Percentiles rank a stretch among this genome's conserved stretches.
phyloP scores from a whole-genome alignment of 2,113 vertebrate genomes.

The Artemisiospiza belli region DNA sequence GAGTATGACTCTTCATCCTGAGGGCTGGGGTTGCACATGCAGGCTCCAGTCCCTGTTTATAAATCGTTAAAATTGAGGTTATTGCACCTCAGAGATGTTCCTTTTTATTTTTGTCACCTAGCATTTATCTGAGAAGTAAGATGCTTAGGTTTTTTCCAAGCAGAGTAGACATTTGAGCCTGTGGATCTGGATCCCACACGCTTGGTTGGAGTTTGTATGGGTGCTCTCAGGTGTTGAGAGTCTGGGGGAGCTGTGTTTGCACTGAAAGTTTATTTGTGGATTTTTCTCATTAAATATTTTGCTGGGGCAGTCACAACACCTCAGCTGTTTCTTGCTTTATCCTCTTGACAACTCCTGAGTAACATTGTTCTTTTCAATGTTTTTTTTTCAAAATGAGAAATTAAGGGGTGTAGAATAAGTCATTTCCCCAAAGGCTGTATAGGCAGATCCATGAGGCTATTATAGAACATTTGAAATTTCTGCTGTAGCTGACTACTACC shows the following conservation, averaged over 20 bases:
- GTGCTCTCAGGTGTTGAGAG: neutral
- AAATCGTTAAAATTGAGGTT: neutral
- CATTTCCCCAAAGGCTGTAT: neutral
- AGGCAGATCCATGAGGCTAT: neutral
- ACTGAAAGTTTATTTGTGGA: neutral
- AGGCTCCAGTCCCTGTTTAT: neutral
- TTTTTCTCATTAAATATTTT: neutral
- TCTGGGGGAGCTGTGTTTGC: neutral
- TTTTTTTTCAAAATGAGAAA: constrained; percentile 24
- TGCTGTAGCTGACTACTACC: neutral
- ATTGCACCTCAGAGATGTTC: neutral
- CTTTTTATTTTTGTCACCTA: neutral
- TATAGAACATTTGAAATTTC: neutral
- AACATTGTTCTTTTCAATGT: constrained; percentile 15
- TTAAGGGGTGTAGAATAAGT: neutral
- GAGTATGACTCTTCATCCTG: neutral
- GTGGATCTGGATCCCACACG: neutral
- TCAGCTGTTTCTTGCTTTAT: constrained; percentile 23
- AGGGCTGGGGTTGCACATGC: neutral
- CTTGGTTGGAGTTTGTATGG: neutral
- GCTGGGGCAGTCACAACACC: neutral
- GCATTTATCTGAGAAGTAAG: neutral
- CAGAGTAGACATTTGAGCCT: neutral
- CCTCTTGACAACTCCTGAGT: neutral
- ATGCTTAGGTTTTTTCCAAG: neutral